phyloP scores from a whole-genome alignment of 1,140 invertebrate species.

The Drosophila obscura region DNA sequence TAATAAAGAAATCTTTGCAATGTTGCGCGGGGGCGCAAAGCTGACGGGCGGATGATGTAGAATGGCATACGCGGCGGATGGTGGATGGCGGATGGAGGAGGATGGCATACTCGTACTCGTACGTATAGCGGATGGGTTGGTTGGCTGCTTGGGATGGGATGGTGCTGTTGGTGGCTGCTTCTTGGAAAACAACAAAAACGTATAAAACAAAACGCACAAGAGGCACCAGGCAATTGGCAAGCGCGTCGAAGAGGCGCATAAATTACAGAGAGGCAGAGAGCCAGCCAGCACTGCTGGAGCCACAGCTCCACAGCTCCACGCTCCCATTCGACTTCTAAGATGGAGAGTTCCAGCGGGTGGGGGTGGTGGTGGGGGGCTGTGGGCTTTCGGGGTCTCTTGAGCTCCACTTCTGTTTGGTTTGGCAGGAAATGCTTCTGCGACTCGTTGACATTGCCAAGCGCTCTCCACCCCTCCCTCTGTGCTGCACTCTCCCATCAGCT shows the following conservation, averaged over 20 bases:
- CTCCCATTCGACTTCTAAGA: background rate
- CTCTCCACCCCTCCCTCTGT: background rate
- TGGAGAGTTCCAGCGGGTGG: no score
- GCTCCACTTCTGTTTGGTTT: conserved; percentile 21
- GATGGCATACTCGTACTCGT: no score
- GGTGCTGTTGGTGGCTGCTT: conserved; percentile 41
- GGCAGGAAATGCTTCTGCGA: conserved; percentile 65
- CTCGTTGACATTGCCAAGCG: conserved; percentile 61
- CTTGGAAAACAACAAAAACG: conserved; percentile 49
- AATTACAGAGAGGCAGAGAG: conserved; percentile 54
- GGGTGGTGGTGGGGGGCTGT: background rate
- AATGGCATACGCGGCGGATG: conserved; percentile 31
- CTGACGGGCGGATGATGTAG: conserved; percentile 38
- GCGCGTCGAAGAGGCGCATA: conserved; percentile 78
- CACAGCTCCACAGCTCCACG: background rate
- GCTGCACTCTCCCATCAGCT: conserved; percentile 41
- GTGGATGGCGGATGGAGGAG: conserved; percentile 6
- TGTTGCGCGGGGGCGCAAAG: conserved; percentile 59
- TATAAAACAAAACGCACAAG: conserved; percentile 5
- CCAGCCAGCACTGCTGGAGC: background rate
- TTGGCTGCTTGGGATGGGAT: no score
- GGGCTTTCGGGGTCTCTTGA: conserved; percentile 6
- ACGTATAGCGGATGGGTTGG: no score
- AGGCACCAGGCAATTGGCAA: conserved; percentile 69
- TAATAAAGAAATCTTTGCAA: conserved; percentile 80